These are phyloP conservation scores for Tetanocera ferruginea DNA, from an alignment of 2,888 invertebrate genomes.

Conservation along the genomic window DNA sequence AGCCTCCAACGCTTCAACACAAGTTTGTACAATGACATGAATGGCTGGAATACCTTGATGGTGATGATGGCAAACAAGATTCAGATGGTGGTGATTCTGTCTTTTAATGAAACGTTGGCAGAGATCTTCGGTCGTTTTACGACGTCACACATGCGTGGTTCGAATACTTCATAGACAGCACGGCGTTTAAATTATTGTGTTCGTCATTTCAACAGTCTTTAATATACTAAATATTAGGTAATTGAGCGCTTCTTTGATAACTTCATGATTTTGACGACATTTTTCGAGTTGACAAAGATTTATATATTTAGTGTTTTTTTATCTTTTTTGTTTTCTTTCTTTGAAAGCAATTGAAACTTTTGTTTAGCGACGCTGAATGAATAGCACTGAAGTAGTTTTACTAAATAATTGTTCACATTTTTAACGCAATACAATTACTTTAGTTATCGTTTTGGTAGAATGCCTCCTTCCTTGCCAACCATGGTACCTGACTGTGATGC, in stretches of 20 bases:
- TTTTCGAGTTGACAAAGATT: neutral
- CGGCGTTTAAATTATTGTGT: conserved; percentile 12
- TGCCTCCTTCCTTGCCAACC: conserved; percentile 46
- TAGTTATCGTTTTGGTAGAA: conserved; percentile 55
- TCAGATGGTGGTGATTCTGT: neutral
- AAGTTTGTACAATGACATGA: neutral
- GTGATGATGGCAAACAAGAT: neutral
- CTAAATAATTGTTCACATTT: conserved; percentile 58
- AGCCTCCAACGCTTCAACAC: neutral
- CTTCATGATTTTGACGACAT: conserved; percentile 4
- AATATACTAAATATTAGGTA: conserved; percentile 38
- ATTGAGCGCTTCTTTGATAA: conserved; percentile 29
- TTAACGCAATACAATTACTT: conserved; percentile 6
- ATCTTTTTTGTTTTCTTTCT: neutral
- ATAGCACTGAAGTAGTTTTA: conserved; percentile 54
- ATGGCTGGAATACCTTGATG: neutral
- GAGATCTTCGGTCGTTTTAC: neutral
- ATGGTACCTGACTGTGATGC: conserved; percentile 15
- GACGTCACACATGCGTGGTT: conserved; percentile 37
- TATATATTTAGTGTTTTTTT: too few species aligned
- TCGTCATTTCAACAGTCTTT: conserved; percentile 38
- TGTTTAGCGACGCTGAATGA: neutral
- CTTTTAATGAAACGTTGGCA: conserved; percentile 20
- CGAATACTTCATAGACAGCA: neutral
- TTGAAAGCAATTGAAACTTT: neutral